These are phyloP conservation scores for Steinernema hermaphroditum DNA, from an alignment of 2,888 invertebrate species.

Conservation along the genomic window DNA sequence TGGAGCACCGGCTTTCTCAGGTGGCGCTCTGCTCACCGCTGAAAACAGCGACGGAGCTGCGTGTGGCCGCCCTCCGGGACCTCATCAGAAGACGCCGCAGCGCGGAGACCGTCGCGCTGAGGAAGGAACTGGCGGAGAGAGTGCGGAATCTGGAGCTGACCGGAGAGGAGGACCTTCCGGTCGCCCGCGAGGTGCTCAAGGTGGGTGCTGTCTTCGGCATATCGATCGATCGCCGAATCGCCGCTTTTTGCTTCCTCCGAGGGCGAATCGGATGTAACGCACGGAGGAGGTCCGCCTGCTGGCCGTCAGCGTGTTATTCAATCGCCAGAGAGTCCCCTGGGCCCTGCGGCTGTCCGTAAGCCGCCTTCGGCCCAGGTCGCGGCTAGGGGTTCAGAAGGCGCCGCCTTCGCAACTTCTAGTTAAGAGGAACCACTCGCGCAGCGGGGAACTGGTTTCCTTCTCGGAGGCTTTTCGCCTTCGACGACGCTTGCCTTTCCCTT, in stretches of 20 bases:
- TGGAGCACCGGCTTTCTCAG: not conserved
- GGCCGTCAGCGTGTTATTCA: conserved; percentile 10
- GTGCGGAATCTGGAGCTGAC: conserved; percentile 51
- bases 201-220: conserved; percentile 37
- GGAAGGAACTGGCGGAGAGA: conserved; percentile 3
- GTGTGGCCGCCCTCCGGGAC: not conserved
- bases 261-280: not conserved
- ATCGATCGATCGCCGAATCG: too few species aligned
- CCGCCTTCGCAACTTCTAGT: too few species aligned
- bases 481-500: too few species aligned
- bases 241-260: too few species aligned
- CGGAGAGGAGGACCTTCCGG: conserved; percentile 52
- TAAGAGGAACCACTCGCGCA: too few species aligned
- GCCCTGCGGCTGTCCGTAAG: too few species aligned
- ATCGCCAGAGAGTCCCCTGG: not conserved
- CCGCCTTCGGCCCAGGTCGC: too few species aligned
- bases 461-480: too few species aligned
- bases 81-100: not conserved
- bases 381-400: too few species aligned
- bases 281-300: not conserved
- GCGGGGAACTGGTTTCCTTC: too few species aligned
- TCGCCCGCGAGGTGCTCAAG: conserved; percentile 51
- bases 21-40: conserved; percentile 14
- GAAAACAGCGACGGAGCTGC: not conserved
- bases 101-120: not conserved